phyloP scores from a whole-genome alignment of 2,888 invertebrate species.

The Ophonus ardosiacus region DNA sequence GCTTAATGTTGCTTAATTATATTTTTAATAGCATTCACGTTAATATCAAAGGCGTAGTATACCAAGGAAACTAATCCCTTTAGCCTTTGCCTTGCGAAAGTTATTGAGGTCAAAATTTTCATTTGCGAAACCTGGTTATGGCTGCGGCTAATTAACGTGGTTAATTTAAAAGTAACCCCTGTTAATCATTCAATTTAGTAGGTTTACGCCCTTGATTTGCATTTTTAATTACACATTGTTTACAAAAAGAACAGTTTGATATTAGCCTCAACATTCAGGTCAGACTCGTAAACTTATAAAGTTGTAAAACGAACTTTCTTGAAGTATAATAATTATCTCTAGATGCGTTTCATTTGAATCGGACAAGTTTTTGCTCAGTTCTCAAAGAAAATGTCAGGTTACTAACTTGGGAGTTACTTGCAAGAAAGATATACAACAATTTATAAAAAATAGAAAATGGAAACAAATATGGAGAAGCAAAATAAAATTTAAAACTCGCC shows the following conservation, averaged over 20 bases:
- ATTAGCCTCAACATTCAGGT: neutral
- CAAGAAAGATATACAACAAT: too few species aligned
- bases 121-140: slow-evolving; percentile 18
- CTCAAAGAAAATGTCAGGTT: neutral
- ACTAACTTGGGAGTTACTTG: too few species aligned
- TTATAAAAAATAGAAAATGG: too few species aligned
- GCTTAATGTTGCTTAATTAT: neutral
- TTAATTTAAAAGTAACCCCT: slow-evolving; percentile 46
- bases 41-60: neutral
- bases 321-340: neutral
- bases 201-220: slow-evolving; percentile 37
- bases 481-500: too few species aligned
- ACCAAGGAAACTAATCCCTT: neutral
- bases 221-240: slow-evolving; percentile 42
- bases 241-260: slow-evolving; percentile 40
- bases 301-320: neutral
- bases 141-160: slow-evolving; percentile 33
- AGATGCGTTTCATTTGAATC: neutral
- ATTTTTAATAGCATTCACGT: neutral
- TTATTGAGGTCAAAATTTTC: slow-evolving; percentile 8
- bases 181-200: slow-evolving; percentile 41
- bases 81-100: neutral
- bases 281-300: slow-evolving; percentile 7
- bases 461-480: too few species aligned
- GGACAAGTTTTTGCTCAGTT: neutral